A percentile compares a stretch with the other conserved stretches of the same genome.
phyloP scores from a whole-genome alignment of 1,140 invertebrate species.

The Drosophila willistoni region DNA sequence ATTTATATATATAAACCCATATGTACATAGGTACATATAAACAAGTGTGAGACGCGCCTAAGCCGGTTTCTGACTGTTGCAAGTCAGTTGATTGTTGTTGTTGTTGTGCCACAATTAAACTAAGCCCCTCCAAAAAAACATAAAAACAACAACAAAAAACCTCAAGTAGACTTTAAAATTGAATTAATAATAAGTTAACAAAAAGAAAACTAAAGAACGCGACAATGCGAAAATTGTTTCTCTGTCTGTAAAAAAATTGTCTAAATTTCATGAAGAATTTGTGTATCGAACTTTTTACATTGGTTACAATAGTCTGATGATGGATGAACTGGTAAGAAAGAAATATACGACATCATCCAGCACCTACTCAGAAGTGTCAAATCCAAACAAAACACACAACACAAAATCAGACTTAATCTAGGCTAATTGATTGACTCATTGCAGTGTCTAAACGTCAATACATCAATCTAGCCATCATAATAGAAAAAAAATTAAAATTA shows the following conservation, averaged over 20 bases:
- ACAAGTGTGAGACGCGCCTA: conserved; percentile 66
- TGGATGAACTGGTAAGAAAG: conserved; percentile 26
- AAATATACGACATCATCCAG: conserved; percentile 2
- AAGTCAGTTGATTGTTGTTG: conserved; percentile 5
- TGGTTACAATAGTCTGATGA: conserved; percentile 33
- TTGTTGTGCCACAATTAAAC: conserved; percentile 68
- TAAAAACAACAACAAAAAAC: conserved; percentile 49
- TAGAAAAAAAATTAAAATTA: no score
- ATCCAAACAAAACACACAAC: neutral
- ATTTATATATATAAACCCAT: conserved; percentile 7
- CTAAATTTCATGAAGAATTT: neutral
- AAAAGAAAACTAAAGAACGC: conserved; percentile 12
- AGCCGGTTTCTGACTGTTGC: conserved; percentile 64
- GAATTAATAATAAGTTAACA: conserved; percentile 59
- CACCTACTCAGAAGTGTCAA: conserved; percentile 4
- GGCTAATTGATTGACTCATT: no score
- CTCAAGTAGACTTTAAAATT: conserved; percentile 53
- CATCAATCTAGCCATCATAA: no score
- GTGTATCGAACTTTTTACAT: conserved; percentile 49
- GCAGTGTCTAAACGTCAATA: no score
- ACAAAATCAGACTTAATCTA: neutral
- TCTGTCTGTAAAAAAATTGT: neutral
- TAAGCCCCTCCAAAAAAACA: conserved; percentile 45
- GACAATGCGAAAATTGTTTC: conserved; percentile 68
- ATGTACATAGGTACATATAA: no score